These are phyloP conservation scores for Amphiprion ocellaris DNA, from an alignment of 2,113 vertebrate species.

Conservation along the genomic window DNA sequence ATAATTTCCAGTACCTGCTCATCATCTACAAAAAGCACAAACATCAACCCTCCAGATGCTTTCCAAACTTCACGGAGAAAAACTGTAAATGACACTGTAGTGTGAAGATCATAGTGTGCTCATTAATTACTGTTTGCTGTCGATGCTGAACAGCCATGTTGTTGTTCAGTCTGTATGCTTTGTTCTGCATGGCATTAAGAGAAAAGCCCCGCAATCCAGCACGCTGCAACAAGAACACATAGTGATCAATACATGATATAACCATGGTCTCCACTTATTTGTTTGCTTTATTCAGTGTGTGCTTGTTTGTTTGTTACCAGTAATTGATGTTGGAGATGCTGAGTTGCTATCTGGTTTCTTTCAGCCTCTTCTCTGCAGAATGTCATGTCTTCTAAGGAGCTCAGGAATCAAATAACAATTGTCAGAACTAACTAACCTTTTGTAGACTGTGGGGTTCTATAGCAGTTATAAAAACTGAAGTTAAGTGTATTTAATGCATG, in stretches of 20 bases:
- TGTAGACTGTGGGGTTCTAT: background rate
- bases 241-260: background rate
- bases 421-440: background rate
- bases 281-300: background rate
- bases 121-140: constrained; percentile 71
- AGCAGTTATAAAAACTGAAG: background rate
- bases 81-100: rapidly evolving
- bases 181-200: constrained; percentile 75
- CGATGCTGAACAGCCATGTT: constrained; percentile 85
- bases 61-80: background rate
- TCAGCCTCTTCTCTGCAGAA: constrained; percentile 75
- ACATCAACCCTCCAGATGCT: background rate
- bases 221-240: constrained; percentile 74
- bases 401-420: constrained; percentile 76
- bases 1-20: constrained; percentile 85
- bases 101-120: background rate
- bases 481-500: background rate
- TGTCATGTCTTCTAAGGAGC: constrained; percentile 79
- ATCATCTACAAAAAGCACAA: constrained; percentile 79
- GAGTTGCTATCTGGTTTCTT: constrained; percentile 72
- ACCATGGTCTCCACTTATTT: background rate
- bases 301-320: constrained; percentile 81
- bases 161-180: constrained; percentile 80
- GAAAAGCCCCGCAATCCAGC: constrained; percentile 81
- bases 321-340: constrained; percentile 75